These are phyloP conservation scores for Plecotus auritus DNA, from an alignment of 2,113 vertebrate species.

Conservation along the genomic window DNA sequence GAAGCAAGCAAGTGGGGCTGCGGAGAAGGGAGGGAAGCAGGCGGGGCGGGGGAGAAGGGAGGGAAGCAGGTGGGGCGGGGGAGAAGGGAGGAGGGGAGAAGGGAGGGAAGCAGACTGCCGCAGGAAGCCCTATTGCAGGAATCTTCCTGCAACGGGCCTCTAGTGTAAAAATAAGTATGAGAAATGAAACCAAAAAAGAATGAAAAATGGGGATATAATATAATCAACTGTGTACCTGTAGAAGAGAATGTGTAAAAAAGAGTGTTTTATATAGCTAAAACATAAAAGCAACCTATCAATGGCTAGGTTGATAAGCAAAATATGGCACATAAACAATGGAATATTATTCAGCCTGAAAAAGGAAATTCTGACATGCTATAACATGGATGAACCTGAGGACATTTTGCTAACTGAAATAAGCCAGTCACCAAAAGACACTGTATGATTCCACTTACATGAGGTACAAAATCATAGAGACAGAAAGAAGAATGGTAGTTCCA, in stretches of 20 bases:
- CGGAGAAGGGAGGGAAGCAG: too few relatives aligned
- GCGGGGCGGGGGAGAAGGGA: too few relatives aligned
- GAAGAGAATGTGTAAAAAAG: not conserved
- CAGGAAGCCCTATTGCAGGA: too few relatives aligned
- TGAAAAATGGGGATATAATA: not conserved
- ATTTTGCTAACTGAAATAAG: not conserved
- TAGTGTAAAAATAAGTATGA: not conserved
- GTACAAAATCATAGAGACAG: not conserved
- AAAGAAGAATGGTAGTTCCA: not conserved
- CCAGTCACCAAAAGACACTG: not conserved
- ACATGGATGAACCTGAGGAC: not conserved
- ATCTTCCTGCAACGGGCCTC: too few relatives aligned
- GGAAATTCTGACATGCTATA: not conserved
- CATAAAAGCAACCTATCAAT: not conserved
- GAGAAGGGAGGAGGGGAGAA: too few relatives aligned
- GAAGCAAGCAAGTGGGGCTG: too few relatives aligned
- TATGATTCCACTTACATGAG: not conserved
- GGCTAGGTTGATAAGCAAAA: not conserved
- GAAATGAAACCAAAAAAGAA: not conserved
- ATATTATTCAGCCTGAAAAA: constrained; percentile 2
- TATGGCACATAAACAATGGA: not conserved
- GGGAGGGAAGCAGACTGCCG: too few relatives aligned
- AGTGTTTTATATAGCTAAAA: not conserved
- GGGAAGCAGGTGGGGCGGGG: too few relatives aligned
- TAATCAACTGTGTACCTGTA: not conserved